Conservation (phyloP, 2,888 invertebrate species). For the Euclidia mi region DNA sequence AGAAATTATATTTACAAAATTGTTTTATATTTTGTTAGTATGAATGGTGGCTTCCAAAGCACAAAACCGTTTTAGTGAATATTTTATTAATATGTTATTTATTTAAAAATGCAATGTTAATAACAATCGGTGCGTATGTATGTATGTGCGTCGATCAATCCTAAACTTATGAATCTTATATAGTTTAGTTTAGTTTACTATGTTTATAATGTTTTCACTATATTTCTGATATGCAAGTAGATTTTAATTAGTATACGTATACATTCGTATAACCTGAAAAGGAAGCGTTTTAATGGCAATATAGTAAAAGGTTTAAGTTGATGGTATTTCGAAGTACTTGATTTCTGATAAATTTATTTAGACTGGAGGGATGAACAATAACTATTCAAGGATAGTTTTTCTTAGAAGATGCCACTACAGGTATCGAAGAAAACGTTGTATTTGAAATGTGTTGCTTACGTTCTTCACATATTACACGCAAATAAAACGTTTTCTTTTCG, state of each 20-base stretch:
- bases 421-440: too few species aligned
- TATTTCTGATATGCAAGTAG: slow-evolving; percentile 40
- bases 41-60: slow-evolving; percentile 5
- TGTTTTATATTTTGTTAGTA: slow-evolving; percentile 2
- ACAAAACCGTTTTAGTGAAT: slow-evolving; percentile 1
- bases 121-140: slow-evolving; percentile 21
- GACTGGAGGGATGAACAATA: too few species aligned
- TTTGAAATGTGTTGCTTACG: too few species aligned
- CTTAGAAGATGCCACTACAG: too few species aligned
- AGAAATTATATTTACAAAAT: slow-evolving; percentile 9
- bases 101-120: slow-evolving; percentile 23
- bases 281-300: too few species aligned
- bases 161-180: slow-evolving; percentile 29
- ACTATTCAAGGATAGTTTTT: too few species aligned
- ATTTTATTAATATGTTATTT: slow-evolving; percentile 23
- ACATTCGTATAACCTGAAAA: too few species aligned
- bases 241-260: not conserved
- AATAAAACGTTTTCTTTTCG: too few species aligned
- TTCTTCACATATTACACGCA: too few species aligned
- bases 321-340: too few species aligned
- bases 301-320: too few species aligned
- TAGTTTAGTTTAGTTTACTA: slow-evolving; percentile 25
- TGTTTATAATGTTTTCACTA: slow-evolving; percentile 35
- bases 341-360: too few species aligned
- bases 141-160: slow-evolving; percentile 31